phyloP scores from a whole-genome alignment of 2,888 invertebrate species.

The Watsonalla cultraria region DNA sequence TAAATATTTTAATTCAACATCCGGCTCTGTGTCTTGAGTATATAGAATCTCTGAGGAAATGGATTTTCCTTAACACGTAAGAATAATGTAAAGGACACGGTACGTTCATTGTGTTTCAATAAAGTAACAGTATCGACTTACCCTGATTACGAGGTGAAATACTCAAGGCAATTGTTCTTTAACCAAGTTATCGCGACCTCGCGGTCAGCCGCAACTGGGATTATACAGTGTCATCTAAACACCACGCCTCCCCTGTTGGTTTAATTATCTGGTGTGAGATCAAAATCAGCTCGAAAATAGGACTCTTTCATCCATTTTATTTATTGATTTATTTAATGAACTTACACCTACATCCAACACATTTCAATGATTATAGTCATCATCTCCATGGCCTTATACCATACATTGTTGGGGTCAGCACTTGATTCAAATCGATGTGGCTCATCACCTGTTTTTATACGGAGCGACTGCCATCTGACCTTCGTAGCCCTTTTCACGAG shows the following conservation, averaged over 20 bases:
- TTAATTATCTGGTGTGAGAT: neutral
- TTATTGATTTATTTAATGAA: too few relatives aligned
- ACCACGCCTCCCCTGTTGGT: neutral
- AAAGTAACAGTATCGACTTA: neutral
- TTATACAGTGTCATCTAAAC: slow-evolving; percentile 2
- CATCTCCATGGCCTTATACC: too few relatives aligned
- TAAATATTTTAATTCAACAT: slow-evolving; percentile 61
- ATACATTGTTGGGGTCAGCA: too few relatives aligned
- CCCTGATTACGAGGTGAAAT: neutral
- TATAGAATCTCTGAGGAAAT: slow-evolving; percentile 39
- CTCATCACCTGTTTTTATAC: too few relatives aligned
- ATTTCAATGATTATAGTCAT: too few relatives aligned
- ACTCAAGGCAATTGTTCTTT: slow-evolving; percentile 11
- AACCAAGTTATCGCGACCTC: slow-evolving; percentile 26
- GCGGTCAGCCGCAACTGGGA: slow-evolving; percentile 28
- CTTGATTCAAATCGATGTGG: too few relatives aligned
- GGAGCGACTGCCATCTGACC: too few relatives aligned
- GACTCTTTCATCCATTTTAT: too few relatives aligned
- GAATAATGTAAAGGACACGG: slow-evolving; percentile 14
- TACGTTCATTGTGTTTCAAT: slow-evolving; percentile 11
- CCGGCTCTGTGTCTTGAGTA: slow-evolving; percentile 28
- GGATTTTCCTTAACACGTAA: slow-evolving; percentile 37
- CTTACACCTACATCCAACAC: too few relatives aligned
- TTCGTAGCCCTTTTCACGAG: too few relatives aligned
- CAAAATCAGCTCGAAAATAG: too few relatives aligned